Evolutionary conservation across 1,140 invertebrate species (phyloP).

Genomic region (Diploscapter pachys): DNA sequence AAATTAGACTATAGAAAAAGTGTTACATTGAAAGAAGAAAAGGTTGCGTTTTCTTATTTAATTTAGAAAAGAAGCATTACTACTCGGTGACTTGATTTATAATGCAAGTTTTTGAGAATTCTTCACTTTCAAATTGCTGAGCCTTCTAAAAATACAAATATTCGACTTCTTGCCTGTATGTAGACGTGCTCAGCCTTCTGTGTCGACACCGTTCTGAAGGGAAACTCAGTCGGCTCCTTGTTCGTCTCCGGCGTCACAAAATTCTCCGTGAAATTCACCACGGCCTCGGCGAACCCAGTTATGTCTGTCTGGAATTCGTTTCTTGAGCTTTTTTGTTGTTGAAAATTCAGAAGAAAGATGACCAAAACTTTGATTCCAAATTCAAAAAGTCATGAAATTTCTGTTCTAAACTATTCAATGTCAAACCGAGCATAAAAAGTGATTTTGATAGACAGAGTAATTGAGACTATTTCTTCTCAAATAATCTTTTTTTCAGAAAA

Average conservation of each 20-base stretch:
- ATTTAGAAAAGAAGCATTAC: too few relatives aligned
- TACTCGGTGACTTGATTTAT: too few relatives aligned
- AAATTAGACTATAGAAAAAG: too few relatives aligned
- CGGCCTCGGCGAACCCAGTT: constrained; percentile 40
- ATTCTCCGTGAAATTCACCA: constrained; percentile 42
- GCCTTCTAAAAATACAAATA: not conserved
- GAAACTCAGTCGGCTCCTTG: constrained; percentile 12
- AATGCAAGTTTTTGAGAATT: too few relatives aligned
- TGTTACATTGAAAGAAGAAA: too few relatives aligned
- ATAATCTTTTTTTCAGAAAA: not conserved
- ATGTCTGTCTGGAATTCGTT: constrained; percentile 35
- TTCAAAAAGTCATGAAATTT: not conserved
- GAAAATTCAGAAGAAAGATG: not conserved
- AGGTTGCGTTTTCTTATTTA: too few relatives aligned
- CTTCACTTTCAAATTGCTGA: too few relatives aligned
- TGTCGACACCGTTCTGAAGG: constrained; percentile 33
- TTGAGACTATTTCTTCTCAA: too few relatives aligned
- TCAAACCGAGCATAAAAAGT: too few relatives aligned
- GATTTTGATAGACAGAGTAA: too few relatives aligned
- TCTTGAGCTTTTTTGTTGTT: not conserved
- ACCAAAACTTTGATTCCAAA: not conserved
- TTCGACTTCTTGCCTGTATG: constrained; percentile 33
- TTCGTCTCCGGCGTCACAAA: constrained; percentile 19
- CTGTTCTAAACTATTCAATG: too few relatives aligned
- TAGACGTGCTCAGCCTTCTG: constrained; percentile 35